Percentiles rank a stretch among this genome's conserved stretches.
These are phyloP conservation scores for Istiophorus platypterus DNA, from an alignment of 2,113 vertebrate genomes.

Conservation along the genomic window DNA sequence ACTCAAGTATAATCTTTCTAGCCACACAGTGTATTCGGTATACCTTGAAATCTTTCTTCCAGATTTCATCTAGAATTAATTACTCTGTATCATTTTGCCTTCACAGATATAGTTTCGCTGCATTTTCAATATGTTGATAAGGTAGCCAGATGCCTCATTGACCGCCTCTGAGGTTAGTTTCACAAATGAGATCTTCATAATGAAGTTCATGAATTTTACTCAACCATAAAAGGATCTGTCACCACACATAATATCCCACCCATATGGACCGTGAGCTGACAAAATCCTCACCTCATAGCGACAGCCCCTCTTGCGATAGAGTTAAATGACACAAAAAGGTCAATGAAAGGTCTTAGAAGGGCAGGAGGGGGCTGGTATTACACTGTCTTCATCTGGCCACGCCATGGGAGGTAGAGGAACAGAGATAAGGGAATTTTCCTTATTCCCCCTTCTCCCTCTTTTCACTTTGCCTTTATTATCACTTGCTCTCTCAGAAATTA, in stretches of 20 bases:
- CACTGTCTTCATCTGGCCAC: conserved; percentile 54
- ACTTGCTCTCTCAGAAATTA: conserved; percentile 48
- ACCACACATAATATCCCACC: conserved; percentile 7
- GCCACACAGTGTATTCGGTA: background rate
- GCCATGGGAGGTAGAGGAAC: conserved; percentile 40
- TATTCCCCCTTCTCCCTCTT: background rate
- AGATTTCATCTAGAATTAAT: background rate
- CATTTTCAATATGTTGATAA: background rate
- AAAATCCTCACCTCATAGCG: conserved; percentile 54
- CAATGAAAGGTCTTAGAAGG: conserved; percentile 80
- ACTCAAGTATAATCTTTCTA: background rate
- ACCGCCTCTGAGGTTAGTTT: conserved; percentile 2
- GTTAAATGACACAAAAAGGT: conserved; percentile 79
- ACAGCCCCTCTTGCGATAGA: conserved; percentile 58
- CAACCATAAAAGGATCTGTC: conserved; percentile 2
- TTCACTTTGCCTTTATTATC: conserved; percentile 25
- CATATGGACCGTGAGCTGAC: conserved; percentile 28
- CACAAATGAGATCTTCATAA: background rate
- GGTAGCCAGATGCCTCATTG: background rate
- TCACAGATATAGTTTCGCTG: too few relatives aligned
- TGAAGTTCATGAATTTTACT: conserved; percentile 8
- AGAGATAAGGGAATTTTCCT: conserved; percentile 36
- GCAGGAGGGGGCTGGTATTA: conserved; percentile 61
- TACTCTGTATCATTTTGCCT: too few relatives aligned
- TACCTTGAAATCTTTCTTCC: background rate